Evolutionary conservation across 2,797 vertebrate genomes (phyloP), one percentile per base, ranked within the genome.

Genomic region (Strix occidentalis): DNA sequence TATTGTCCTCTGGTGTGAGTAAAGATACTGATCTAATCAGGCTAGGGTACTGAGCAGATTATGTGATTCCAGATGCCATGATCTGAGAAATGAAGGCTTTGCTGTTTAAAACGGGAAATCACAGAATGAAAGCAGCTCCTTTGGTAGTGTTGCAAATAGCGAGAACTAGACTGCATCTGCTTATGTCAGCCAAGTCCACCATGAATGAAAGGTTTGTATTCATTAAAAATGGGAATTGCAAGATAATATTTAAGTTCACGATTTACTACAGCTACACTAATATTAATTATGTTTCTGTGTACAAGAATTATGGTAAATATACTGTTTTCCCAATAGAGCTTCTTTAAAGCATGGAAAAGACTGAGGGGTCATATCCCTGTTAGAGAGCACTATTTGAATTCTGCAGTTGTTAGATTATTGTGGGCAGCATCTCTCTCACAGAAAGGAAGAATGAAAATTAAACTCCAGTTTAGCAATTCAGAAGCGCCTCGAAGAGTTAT

Each of bases 91-190:
- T 8, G 4, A 24, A 77, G 16, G 16, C 2, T 76, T 31, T 21
- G 7, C 15, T 75, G 25, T 78, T 82, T 75, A 57, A 70, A 68
- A 72, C 9, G 10, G 18, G 26, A 72, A 75, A 58, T 31, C 10
- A 14, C 10, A 11, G 0, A 1, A 23, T 33, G 31, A 78, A 78
- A 84, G 0, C 33, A 33, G 8, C 13, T 78, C 2, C 3, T 71
- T 75, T 48, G 12, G 5, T 12, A 16, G 10, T 5, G 8, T 16
- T 60, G 25, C 12, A 48, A 78, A 64, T 7, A 23, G 9, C 21
- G 60, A 37, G 24, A 65, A 23, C 33, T 17, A 39, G 12, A 18
- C 3, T 23, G 7, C 13, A 20, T 51, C 24, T 65, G 21, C 31
- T 63, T 77, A 43, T 24, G 56, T 45, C 23, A 72, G 45, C 10